Evolutionary conservation across 2,888 invertebrate genomes (phyloP).

Genomic region (Helobdella robusta): DNA sequence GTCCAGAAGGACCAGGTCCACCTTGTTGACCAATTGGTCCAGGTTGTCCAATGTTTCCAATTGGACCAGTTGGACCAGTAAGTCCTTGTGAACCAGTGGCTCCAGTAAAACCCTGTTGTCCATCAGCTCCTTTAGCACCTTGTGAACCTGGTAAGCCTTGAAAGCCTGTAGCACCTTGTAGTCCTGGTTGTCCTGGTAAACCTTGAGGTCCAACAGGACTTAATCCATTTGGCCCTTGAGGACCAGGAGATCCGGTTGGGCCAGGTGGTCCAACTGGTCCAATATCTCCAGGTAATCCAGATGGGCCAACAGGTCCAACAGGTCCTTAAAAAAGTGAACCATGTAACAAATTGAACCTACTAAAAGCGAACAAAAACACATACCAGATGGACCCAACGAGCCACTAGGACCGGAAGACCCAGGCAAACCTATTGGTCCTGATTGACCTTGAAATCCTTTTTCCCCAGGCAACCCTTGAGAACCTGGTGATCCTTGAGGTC

Average conservation of each 20-base stretch:
- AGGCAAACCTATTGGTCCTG: too few relatives aligned
- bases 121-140: conserved; percentile 23
- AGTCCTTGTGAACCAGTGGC: conserved; percentile 26
- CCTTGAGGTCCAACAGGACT: conserved; percentile 24
- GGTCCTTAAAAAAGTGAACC: conserved; percentile 11
- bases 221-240: conserved; percentile 28
- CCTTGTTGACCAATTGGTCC: too few relatives aligned
- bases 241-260: conserved; percentile 29
- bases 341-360: background rate
- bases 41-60: background rate
- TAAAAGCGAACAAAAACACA: background rate
- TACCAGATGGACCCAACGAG: background rate
- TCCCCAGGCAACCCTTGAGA: conserved; percentile 28
- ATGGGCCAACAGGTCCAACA: conserved; percentile 7
- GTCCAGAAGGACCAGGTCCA: too few relatives aligned
- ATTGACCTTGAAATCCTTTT: too few relatives aligned
- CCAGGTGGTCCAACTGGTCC: conserved; percentile 28
- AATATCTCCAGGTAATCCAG: conserved; percentile 21
- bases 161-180: conserved; percentile 19
- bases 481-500: conserved; percentile 19
- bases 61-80: conserved; percentile 21
- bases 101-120: conserved; percentile 23
- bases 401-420: background rate
- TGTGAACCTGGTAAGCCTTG: conserved; percentile 26
- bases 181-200: conserved; percentile 5